These are phyloP conservation scores for Pachyrhynchus sulphureomaculatus DNA, from an alignment of 1,140 invertebrate genomes.

Conservation along the genomic window DNA sequence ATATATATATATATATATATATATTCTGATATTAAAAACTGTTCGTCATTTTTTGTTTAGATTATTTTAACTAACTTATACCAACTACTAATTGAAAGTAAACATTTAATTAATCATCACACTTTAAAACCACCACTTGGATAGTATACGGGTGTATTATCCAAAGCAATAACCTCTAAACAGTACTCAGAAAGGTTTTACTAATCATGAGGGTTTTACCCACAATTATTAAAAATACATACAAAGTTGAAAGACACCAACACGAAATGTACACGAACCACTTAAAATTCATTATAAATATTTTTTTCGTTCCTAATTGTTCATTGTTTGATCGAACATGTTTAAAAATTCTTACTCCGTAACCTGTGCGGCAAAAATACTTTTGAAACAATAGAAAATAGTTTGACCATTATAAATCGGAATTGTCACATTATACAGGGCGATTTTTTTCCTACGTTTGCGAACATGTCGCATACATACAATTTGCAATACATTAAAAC, in stretches of 20 bases:
- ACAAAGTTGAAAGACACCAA: conserved; percentile 7
- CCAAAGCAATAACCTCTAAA: too few species aligned
- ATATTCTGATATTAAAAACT: too few species aligned
- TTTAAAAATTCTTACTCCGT: conserved; percentile 2
- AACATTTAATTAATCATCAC: too few species aligned
- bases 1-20: too few species aligned
- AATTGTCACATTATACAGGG: conserved; percentile 25
- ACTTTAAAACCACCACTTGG: too few species aligned
- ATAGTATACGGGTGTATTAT: too few species aligned
- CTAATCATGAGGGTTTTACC: neutral
- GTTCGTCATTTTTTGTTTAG: too few species aligned
- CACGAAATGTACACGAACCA: neutral
- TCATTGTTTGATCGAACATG: conserved; percentile 17
- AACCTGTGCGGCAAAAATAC: neutral
- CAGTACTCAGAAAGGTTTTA: neutral
- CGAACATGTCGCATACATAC: conserved; percentile 21
- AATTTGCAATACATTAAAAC: conserved; percentile 26
- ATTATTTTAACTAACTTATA: too few species aligned
- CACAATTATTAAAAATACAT: neutral
- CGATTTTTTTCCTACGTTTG: conserved; percentile 7
- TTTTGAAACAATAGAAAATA: conserved; percentile 21
- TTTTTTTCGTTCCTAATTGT: conserved; percentile 14
- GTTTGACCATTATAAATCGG: conserved; percentile 25
- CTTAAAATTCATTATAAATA: conserved; percentile 12
- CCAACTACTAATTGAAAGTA: too few species aligned